Evolutionary conservation across 2,888 invertebrate species (phyloP).

Genomic region (Germaria angustata): DNA sequence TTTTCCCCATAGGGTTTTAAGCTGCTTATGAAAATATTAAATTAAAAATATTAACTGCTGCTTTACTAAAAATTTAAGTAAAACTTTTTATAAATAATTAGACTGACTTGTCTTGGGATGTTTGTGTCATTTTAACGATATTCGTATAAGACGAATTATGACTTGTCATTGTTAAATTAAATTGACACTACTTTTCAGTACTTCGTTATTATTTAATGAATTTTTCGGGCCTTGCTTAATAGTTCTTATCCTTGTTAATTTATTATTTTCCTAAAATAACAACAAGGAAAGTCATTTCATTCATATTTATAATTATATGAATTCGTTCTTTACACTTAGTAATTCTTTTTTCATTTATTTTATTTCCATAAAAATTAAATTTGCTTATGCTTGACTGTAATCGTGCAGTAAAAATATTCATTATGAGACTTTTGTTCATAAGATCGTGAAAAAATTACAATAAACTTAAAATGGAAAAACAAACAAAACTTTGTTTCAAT

Average conservation of each 20-base stretch:
- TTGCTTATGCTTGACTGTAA: slow-evolving; percentile 23
- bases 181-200: background rate
- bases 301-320: slow-evolving; percentile 26
- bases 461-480: slow-evolving; percentile 8
- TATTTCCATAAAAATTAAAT: slow-evolving; percentile 44
- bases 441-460: slow-evolving; percentile 1
- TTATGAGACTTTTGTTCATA: slow-evolving; percentile 38
- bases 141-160: too few species aligned
- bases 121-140: too few species aligned
- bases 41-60: too few species aligned
- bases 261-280: background rate
- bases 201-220: background rate
- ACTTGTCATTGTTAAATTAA: too few species aligned
- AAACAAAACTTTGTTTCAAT: background rate
- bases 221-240: background rate
- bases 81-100: too few species aligned
- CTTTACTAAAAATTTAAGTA: too few species aligned
- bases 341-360: background rate
- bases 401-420: slow-evolving; percentile 32
- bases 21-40: too few species aligned
- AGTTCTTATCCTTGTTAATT: slow-evolving; percentile 22
- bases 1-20: too few species aligned
- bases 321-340: slow-evolving; percentile 5
- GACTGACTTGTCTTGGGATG: too few species aligned
- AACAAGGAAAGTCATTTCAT: slow-evolving; percentile 13